phyloP scores from a whole-genome alignment of 2,888 invertebrate species.

The Scrobipalpa costella region DNA sequence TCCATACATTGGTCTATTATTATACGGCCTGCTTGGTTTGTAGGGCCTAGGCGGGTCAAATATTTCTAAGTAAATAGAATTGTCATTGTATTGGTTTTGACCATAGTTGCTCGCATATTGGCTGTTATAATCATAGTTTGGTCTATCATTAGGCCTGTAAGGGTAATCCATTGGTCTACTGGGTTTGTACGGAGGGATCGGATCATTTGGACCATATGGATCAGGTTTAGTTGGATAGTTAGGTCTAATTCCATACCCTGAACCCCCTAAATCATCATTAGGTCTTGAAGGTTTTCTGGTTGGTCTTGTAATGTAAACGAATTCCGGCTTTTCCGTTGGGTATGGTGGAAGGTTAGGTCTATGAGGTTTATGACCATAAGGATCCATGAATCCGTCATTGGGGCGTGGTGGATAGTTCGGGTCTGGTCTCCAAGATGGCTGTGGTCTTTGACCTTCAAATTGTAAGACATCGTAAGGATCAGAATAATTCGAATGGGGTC shows the following conservation, averaged over 20 bases:
- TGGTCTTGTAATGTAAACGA: slow-evolving; percentile 63
- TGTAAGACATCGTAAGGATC: slow-evolving; percentile 59
- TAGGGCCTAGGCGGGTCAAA: slow-evolving; percentile 66
- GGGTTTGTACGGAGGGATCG: slow-evolving; percentile 50
- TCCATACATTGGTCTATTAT: slow-evolving; percentile 48
- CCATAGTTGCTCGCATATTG: slow-evolving; percentile 64
- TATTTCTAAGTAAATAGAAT: slow-evolving; percentile 66
- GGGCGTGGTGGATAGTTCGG: slow-evolving; percentile 46
- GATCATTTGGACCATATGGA: slow-evolving; percentile 40
- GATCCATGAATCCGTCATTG: slow-evolving; percentile 45
- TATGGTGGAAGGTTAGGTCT: slow-evolving; percentile 40
- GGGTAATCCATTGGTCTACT: slow-evolving; percentile 42
- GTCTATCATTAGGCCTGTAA: slow-evolving; percentile 45
- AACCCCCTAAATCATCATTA: slow-evolving; percentile 39
- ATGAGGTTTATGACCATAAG: slow-evolving; percentile 48
- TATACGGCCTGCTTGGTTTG: slow-evolving; percentile 44
- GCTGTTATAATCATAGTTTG: slow-evolving; percentile 43
- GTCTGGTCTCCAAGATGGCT: slow-evolving; percentile 47
- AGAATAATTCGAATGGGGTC: slow-evolving; percentile 37
- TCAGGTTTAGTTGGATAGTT: slow-evolving; percentile 40
- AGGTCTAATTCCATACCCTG: slow-evolving; percentile 40
- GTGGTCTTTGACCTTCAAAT: slow-evolving; percentile 48
- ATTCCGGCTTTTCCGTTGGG: slow-evolving; percentile 56
- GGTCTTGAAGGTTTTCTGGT: slow-evolving; percentile 58
- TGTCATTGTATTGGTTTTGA: slow-evolving; percentile 53